These are phyloP conservation scores for Abrostola tripartita DNA, from an alignment of 2,888 invertebrate species.

Conservation along the genomic window DNA sequence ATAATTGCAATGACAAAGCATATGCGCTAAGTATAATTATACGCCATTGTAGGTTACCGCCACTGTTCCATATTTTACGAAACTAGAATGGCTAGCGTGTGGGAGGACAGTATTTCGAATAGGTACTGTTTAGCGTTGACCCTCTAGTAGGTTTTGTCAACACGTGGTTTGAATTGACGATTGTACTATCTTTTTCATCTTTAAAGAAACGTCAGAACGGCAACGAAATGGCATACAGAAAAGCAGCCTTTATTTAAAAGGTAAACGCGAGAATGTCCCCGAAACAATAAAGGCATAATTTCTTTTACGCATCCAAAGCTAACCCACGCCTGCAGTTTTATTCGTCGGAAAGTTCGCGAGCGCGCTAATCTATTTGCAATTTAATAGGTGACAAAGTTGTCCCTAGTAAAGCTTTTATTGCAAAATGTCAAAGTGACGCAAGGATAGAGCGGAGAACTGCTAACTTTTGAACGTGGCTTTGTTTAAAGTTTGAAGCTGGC, in stretches of 20 bases:
- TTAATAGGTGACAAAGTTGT: slow-evolving; percentile 21
- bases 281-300: slow-evolving; percentile 16
- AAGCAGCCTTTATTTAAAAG: too few relatives aligned
- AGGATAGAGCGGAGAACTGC: slow-evolving; percentile 4
- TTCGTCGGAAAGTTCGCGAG: slow-evolving; percentile 9
- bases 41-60: neutral
- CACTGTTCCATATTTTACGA: slow-evolving; percentile 17
- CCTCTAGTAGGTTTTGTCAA: too few relatives aligned
- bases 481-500: slow-evolving; percentile 26
- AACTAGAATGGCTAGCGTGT: slow-evolving; percentile 5
- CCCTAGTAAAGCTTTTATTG: slow-evolving; percentile 12
- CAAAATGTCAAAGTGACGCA: slow-evolving; percentile 23
- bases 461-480: slow-evolving; percentile 30
- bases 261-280: too few relatives aligned
- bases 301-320: slow-evolving; percentile 11
- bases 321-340: slow-evolving; percentile 3
- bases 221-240: too few relatives aligned
- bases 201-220: too few relatives aligned
- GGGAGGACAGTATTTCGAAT: neutral
- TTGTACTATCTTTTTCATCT: too few relatives aligned
- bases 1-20: slow-evolving; percentile 38
- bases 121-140: neutral
- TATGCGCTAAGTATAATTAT: neutral
- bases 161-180: neutral
- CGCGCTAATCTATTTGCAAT: slow-evolving; percentile 21